These are phyloP conservation scores for Salminus brasiliensis DNA, from an alignment of 2,113 vertebrate species.

Conservation along the genomic window DNA sequence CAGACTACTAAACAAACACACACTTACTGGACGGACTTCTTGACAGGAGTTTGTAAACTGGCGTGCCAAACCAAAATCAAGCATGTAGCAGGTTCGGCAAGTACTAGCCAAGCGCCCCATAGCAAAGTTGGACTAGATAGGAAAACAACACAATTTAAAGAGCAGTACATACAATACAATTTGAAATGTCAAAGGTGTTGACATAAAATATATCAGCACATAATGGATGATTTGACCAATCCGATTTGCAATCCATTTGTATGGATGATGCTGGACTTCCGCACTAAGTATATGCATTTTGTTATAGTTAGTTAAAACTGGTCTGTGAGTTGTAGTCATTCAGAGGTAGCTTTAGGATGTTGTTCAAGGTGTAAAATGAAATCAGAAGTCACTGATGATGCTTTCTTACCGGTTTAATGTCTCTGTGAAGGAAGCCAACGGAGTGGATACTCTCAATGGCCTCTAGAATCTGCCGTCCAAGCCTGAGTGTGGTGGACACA, in stretches of 20 bases:
- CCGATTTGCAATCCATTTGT: no score
- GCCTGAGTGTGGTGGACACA: constrained; percentile 88
- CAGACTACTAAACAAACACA: constrained; percentile 15
- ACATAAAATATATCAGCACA: no score
- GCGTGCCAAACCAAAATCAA: constrained; percentile 97
- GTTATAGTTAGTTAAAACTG: not conserved
- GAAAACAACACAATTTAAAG: not conserved
- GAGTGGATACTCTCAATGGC: constrained; percentile 98
- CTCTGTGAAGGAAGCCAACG: constrained; percentile 94
- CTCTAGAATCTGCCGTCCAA: constrained; percentile 93
- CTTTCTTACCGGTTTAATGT: constrained; percentile 93
- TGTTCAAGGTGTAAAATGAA: not conserved
- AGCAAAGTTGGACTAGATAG: constrained; percentile 92
- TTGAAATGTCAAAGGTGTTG: not conserved
- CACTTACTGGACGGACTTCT: constrained; percentile 96
- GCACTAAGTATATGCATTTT: no score
- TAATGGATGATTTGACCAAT: no score
- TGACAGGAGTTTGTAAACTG: constrained; percentile 97
- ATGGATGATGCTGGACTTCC: no score
- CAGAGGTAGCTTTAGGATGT: not conserved
- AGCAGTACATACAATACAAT: not conserved
- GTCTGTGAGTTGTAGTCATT: not conserved
- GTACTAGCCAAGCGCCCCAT: constrained; percentile 96
- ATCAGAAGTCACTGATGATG: not conserved
- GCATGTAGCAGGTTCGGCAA: constrained; percentile 97